Evolutionary conservation across 2,888 invertebrate species (phyloP).

Genomic region (Archips xylosteana): DNA sequence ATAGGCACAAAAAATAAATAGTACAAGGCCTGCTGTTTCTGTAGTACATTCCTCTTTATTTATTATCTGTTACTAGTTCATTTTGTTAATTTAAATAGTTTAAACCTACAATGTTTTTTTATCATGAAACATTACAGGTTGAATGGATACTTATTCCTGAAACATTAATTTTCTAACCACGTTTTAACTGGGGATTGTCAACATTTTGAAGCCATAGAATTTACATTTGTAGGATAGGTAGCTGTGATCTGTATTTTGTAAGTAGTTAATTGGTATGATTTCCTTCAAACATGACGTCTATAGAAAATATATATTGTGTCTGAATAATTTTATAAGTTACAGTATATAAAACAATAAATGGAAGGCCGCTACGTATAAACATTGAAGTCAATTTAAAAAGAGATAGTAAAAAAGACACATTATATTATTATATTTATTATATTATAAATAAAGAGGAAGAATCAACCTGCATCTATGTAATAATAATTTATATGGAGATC

Average conservation of each 20-base stretch:
- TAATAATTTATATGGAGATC: slow-evolving; percentile 56
- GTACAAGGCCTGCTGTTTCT: neutral
- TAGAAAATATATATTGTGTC: slow-evolving; percentile 25
- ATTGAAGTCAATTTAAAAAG: slow-evolving; percentile 44
- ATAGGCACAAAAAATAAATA: neutral
- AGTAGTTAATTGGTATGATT: slow-evolving; percentile 48
- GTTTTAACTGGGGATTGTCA: slow-evolving; percentile 3
- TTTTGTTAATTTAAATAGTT: neutral
- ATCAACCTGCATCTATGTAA: slow-evolving; percentile 59
- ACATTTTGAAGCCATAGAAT: slow-evolving; percentile 30
- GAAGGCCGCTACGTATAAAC: slow-evolving; percentile 26
- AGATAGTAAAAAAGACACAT: slow-evolving; percentile 42
- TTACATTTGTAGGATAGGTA: slow-evolving; percentile 50
- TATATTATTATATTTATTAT: slow-evolving; percentile 8
- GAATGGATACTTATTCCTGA: neutral
- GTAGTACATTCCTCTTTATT: slow-evolving; percentile 21
- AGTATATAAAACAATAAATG: slow-evolving; percentile 32
- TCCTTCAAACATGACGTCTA: slow-evolving; percentile 39
- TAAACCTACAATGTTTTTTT: neutral
- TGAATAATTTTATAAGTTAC: slow-evolving; percentile 39
- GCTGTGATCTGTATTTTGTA: slow-evolving; percentile 57
- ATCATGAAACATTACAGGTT: neutral
- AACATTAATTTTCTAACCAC: neutral
- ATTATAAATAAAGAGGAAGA: slow-evolving; percentile 38
- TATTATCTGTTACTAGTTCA: slow-evolving; percentile 12